A percentile compares a stretch with the other conserved stretches of the same genome.
phyloP scores from a whole-genome alignment of 2,113 vertebrate species.

The Zootoca vivipara region DNA sequence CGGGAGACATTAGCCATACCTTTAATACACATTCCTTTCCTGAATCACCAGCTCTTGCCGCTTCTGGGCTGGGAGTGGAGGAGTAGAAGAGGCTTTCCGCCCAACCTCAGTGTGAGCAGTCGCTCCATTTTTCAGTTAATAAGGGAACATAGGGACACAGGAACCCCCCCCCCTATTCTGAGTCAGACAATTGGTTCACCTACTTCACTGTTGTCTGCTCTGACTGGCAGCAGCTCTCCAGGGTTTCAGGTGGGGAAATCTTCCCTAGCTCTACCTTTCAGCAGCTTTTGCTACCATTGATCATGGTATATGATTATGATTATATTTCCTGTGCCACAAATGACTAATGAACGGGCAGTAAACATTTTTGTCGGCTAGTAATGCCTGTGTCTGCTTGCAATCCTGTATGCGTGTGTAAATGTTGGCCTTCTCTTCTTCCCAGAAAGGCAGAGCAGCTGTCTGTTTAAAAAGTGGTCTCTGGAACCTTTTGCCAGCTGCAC shows the following conservation, averaged over 20 bases:
- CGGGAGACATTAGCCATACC: conserved; percentile 16
- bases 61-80: background rate
- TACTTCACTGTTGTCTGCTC: too few species aligned
- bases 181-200: too few species aligned
- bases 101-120: background rate
- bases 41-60: background rate
- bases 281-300: too few species aligned
- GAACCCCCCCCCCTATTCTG: too few species aligned
- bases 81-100: background rate
- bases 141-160: too few species aligned
- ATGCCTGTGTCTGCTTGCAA: background rate
- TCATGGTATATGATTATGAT: too few species aligned
- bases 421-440: background rate
- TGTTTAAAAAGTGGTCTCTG: background rate
- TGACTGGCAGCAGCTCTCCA: too few species aligned
- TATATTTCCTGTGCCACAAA: background rate
- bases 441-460: background rate
- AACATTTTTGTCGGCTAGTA: background rate
- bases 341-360: background rate
- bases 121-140: background rate
- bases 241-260: too few species aligned
- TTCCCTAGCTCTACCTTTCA: too few species aligned
- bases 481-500: too few species aligned
- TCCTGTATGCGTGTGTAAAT: background rate
- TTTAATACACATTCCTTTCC: conserved; percentile 36